Evolutionary conservation across 2,797 vertebrate genomes (phyloP).

Genomic region (Eurystomus glaucurus): DNA sequence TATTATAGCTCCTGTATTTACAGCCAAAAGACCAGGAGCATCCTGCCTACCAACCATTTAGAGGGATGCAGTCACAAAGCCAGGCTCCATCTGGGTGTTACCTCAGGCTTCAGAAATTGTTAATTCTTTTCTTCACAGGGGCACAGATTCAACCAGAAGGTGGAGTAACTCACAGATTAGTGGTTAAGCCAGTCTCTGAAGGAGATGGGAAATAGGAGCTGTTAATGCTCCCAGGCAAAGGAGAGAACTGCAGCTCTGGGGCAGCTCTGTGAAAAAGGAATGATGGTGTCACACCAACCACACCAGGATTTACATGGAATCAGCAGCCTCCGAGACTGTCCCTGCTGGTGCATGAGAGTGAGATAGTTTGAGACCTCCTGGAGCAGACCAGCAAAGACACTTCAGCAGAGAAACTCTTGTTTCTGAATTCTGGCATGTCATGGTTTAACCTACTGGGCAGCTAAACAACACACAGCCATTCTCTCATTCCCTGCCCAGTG

Average conservation of each 20-base stretch:
- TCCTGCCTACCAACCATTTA: background rate
- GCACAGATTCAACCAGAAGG: background rate
- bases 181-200: conserved; percentile 3
- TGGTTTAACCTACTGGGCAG: background rate
- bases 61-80: background rate
- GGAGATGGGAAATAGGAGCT: background rate
- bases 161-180: background rate
- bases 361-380: background rate
- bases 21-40: background rate
- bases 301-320: background rate
- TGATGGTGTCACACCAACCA: background rate
- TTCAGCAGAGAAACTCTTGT: background rate
- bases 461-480: background rate
- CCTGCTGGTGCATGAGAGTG: background rate
- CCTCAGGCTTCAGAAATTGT: background rate
- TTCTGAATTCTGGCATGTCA: background rate
- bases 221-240: background rate
- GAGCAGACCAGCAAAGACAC: background rate
- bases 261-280: background rate
- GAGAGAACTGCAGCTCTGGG: background rate
- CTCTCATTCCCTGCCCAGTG: background rate
- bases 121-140: conserved; percentile 7
- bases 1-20: background rate
- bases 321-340: background rate
- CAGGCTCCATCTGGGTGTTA: background rate